phyloP scores from a whole-genome alignment of 2,888 invertebrate species.

The Acrobasis suavella region DNA sequence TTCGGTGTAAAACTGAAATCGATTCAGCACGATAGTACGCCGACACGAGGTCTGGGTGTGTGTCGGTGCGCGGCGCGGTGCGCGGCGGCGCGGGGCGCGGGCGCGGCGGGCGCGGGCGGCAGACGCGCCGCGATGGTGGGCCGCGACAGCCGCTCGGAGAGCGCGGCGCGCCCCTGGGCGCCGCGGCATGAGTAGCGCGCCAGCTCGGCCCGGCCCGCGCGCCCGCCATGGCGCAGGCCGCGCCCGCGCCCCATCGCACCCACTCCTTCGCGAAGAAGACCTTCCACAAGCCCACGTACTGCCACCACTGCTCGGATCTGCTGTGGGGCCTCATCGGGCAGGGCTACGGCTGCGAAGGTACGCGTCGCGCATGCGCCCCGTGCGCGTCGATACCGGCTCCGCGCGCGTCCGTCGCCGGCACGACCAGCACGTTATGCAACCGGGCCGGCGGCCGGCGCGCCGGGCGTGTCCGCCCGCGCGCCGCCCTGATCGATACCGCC shows the following conservation, averaged over 20 bases:
- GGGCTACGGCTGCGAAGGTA: slow-evolving; percentile 99
- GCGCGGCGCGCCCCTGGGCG: slow-evolving; percentile 83
- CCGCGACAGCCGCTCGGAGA: slow-evolving; percentile 82
- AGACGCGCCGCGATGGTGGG: slow-evolving; percentile 82
- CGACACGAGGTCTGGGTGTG: slow-evolving; percentile 44
- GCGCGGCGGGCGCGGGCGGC: slow-evolving; percentile 63
- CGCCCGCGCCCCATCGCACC: slow-evolving; percentile 85
- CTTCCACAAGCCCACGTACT: slow-evolving; percentile 99
- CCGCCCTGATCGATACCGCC: slow-evolving; percentile 56
- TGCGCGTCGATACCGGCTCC: slow-evolving; percentile 70
- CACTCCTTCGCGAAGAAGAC: slow-evolving; percentile 99
- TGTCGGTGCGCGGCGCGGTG: slow-evolving; percentile 42
- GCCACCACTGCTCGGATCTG: slow-evolving; percentile 99
- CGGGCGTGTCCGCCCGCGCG: slow-evolving; percentile 65
- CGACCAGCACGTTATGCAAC: slow-evolving; percentile 72
- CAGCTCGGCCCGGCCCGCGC: slow-evolving; percentile 79
- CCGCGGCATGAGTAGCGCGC: slow-evolving; percentile 81
- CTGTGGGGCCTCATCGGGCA: slow-evolving; percentile 99
- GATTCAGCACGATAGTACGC: slow-evolving; percentile 40
- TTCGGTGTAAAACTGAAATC: slow-evolving; percentile 49
- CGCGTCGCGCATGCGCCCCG: slow-evolving; percentile 78
- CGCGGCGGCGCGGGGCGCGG: slow-evolving; percentile 52
- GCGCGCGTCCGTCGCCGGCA: slow-evolving; percentile 59
- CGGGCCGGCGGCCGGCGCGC: slow-evolving; percentile 56
- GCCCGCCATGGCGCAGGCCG: slow-evolving; percentile 82